phyloP scores from a whole-genome alignment of 2,113 vertebrate genomes.

The Gallinago undulata region DNA sequence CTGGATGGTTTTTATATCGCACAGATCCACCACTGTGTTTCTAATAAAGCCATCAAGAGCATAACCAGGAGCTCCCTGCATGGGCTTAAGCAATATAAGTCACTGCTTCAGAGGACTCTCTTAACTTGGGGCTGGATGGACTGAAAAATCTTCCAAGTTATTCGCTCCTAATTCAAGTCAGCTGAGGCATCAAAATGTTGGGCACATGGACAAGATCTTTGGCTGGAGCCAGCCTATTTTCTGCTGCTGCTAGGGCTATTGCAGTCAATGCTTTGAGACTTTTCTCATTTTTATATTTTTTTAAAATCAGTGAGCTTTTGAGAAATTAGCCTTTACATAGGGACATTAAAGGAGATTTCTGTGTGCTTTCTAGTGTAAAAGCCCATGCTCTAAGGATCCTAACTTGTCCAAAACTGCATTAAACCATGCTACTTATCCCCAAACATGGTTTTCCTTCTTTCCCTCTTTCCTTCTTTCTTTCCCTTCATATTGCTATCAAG shows the following conservation, averaged over 20 bases:
- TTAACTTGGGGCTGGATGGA: slow-evolving; percentile 19
- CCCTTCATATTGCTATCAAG: neutral
- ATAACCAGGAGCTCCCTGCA: slow-evolving; percentile 1
- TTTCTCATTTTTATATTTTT: neutral
- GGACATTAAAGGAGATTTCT: neutral
- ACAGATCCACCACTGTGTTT: slow-evolving; percentile 12
- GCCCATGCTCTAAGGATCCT: neutral
- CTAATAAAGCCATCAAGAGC: slow-evolving; percentile 51
- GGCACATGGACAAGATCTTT: slow-evolving; percentile 46
- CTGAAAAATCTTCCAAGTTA: slow-evolving; percentile 54
- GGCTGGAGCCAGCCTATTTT: neutral
- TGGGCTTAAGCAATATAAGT: neutral
- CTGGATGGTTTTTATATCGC: neutral
- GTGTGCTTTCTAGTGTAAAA: neutral
- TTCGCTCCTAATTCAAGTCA: slow-evolving; percentile 63
- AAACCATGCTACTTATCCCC: neutral
- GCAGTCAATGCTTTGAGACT: neutral
- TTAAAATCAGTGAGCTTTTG: neutral
- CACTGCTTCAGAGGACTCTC: neutral
- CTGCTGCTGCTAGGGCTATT: neutral
- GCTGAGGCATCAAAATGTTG: slow-evolving; percentile 48
- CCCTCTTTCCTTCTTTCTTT: neutral
- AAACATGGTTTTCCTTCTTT: neutral
- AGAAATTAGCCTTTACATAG: slow-evolving; percentile 3
- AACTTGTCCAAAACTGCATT: neutral